Conservation (phyloP, 2,888 invertebrate species). For the Meiosimyza decipiens region DNA sequence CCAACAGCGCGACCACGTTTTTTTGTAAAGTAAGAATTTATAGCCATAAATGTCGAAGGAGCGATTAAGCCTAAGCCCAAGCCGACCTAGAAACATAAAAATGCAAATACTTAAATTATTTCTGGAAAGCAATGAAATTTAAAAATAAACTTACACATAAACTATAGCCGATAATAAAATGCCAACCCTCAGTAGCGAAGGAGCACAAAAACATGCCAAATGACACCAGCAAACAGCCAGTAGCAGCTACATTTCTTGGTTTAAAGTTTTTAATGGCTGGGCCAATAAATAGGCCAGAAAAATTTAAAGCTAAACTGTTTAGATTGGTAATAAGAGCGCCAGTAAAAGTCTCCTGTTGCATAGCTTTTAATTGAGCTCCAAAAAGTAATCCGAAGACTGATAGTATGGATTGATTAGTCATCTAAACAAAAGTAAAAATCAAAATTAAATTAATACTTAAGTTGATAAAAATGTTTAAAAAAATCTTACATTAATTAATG, state of each 20-base stretch:
- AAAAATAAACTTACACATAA: slow-evolving; percentile 67
- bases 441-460: slow-evolving; percentile 1
- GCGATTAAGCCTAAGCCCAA: slow-evolving; percentile 78
- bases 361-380: slow-evolving; percentile 72
- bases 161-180: slow-evolving; percentile 71
- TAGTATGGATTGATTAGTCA: slow-evolving; percentile 78
- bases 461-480: background rate
- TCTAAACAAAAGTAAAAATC: slow-evolving; percentile 65
- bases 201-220: slow-evolving; percentile 70
- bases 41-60: slow-evolving; percentile 77
- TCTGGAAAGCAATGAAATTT: background rate
- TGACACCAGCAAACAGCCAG: slow-evolving; percentile 70
- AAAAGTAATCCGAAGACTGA: slow-evolving; percentile 78
- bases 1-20: slow-evolving; percentile 80
- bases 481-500: slow-evolving; percentile 74
- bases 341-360: slow-evolving; percentile 75
- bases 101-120: background rate
- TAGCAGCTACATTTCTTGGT: slow-evolving; percentile 69
- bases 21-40: slow-evolving; percentile 77
- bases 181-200: slow-evolving; percentile 69
- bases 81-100: slow-evolving; percentile 67
- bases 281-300: slow-evolving; percentile 75
- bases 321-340: slow-evolving; percentile 77
- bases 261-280: slow-evolving; percentile 73
- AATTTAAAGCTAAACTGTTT: slow-evolving; percentile 68